A percentile compares a stretch with the other conserved stretches of the same genome.
Conservation (phyloP, 2,113 vertebrate species). For the Mirounga angustirostris region DNA sequence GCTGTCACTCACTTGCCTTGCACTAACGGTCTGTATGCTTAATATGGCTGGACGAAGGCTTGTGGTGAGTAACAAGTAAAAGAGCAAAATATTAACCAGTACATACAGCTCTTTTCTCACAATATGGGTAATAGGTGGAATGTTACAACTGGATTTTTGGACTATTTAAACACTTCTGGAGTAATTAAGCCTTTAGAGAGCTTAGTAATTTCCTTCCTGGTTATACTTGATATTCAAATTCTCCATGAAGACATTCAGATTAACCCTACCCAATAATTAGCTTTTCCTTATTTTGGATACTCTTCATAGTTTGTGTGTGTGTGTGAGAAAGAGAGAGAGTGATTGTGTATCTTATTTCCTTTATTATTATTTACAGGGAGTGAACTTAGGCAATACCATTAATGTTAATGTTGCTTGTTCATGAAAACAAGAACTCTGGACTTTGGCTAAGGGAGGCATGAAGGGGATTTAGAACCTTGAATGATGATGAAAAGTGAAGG, state of each 20-base stretch:
- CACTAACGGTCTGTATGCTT: not conserved
- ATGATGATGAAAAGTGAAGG: not conserved
- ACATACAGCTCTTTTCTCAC: not conserved
- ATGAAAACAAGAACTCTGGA: not conserved
- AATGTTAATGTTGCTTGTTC: not conserved
- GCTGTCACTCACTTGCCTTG: not conserved
- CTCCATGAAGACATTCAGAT: not conserved
- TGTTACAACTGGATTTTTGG: not conserved
- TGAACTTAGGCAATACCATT: not conserved
- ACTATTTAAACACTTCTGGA: not conserved
- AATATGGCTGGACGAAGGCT: not conserved
- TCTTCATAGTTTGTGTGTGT: not conserved
- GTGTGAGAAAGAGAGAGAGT: not conserved
- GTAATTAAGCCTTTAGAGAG: not conserved
- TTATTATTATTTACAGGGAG: not conserved
- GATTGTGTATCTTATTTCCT: not conserved
- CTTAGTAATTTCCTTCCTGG: not conserved
- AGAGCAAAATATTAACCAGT: not conserved
- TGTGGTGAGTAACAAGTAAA: not conserved
- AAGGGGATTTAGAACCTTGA: not conserved
- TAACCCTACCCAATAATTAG: not conserved
- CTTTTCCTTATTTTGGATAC: slow-evolving; percentile 25
- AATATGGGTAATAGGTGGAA: not conserved
- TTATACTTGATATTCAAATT: not conserved
- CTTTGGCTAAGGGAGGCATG: not conserved